Base-by-base conservation (phyloP, 2,888 invertebrate species). In the Coleophora flavipennella region DNA sequence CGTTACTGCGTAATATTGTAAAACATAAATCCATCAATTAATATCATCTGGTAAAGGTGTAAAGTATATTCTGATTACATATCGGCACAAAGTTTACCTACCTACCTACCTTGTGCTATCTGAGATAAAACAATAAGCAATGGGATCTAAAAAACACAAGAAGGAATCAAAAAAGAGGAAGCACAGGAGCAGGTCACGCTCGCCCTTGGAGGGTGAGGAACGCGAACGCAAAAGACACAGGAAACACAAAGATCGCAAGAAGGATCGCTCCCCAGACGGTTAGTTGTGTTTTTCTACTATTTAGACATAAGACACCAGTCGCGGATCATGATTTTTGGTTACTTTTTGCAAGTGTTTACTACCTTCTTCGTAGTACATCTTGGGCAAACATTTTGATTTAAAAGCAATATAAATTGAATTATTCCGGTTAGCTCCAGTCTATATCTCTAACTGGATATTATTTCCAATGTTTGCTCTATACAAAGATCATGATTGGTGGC, bases 121-220 rank as follows among this genome's bases (percentile, higher is more conserved):
- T 3, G 20, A 4, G 20, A 4, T 20, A 20, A 20, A 20, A 20
- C 20, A n/a, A n/a, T 20, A 4, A 20, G 60, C 40, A 51, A 91
- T 91, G 91, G 91, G 91, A 55, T 91, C 91, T 13, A 91, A 90
- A 68, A 90, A 91, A 62, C 91, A 91, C 57, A 91, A 90, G 64
- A 88, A 89, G 58, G 90, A 89, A 31, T 79, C 86, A 2, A 89
- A 89, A 64, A 92, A 91, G 75, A 87, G 89, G 66, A 89, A 90
- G 62, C 91, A 91, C 43, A 70, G 73, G 57, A 81, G 81, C 67
- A 84, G 88, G 35, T 88, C 89, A 13, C 84, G 87, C 26, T 88
- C 88, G 31, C 83, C 85, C 1, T 62, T 87, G 38, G 83, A 84
- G 11, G 80, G 80, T 39, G 88, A 87, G 47, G 88, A 88, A 47